phyloP scores from a whole-genome alignment of 2,113 vertebrate species.

The Micromys minutus region DNA sequence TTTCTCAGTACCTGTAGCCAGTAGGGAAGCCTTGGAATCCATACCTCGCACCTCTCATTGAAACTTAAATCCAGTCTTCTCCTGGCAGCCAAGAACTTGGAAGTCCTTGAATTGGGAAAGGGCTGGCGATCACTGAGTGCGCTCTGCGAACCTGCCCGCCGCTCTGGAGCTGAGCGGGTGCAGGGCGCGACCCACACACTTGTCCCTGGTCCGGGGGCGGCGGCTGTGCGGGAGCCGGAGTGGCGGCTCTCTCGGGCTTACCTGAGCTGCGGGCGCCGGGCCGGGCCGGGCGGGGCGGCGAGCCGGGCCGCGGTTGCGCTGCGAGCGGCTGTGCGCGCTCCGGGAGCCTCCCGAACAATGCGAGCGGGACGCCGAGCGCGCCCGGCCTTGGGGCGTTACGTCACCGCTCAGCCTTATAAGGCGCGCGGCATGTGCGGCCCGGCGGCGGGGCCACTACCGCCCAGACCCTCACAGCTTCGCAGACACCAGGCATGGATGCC shows the following conservation, averaged over 20 bases:
- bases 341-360: slow-evolving; percentile 94
- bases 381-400: slow-evolving; percentile 96
- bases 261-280: slow-evolving; percentile 77
- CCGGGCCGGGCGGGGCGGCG: slow-evolving; percentile 16
- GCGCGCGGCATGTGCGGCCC: slow-evolving; percentile 87
- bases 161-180: slow-evolving; percentile 38
- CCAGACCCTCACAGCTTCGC: slow-evolving; percentile 67
- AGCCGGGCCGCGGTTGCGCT: slow-evolving; percentile 24
- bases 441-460: slow-evolving; percentile 82
- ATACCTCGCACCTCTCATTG: slow-evolving; percentile 32
- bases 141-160: slow-evolving; percentile 61
- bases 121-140: not conserved
- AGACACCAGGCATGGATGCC: slow-evolving; percentile 82
- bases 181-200: slow-evolving; percentile 22
- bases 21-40: slow-evolving; percentile 78
- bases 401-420: slow-evolving; percentile 97
- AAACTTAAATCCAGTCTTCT: slow-evolving; percentile 60
- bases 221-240: not conserved
- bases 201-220: not conserved
- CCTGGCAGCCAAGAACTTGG: slow-evolving; percentile 60
- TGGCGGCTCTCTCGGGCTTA: slow-evolving; percentile 72
- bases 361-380: slow-evolving; percentile 89
- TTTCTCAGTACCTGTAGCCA: slow-evolving; percentile 64
- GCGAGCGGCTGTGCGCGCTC: slow-evolving; percentile 89
- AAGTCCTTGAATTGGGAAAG: slow-evolving; percentile 24